These are phyloP conservation scores for Sphaeridia pumilis DNA, from an alignment of 2,888 invertebrate species.

Conservation along the genomic window DNA sequence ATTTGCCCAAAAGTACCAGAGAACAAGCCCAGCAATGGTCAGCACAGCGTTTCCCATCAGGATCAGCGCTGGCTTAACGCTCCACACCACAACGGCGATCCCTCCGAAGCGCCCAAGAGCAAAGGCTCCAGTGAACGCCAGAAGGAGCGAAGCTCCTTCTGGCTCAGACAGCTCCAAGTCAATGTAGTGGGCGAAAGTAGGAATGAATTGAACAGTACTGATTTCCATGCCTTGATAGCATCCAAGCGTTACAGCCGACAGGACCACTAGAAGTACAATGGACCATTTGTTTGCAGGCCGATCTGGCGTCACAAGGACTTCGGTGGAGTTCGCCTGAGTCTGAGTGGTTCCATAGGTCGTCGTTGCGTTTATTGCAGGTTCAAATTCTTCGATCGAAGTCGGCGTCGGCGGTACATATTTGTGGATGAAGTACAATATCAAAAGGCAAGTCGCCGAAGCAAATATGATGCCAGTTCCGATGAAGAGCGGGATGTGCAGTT, in stretches of 20 bases:
- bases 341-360: background rate
- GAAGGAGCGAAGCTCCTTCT: constrained; percentile 17
- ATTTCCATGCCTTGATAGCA: constrained; percentile 25
- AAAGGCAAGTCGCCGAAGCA: constrained; percentile 10
- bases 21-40: constrained; percentile 7
- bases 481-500: constrained; percentile 21
- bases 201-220: constrained; percentile 21
- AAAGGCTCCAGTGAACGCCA: constrained; percentile 21
- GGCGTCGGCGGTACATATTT: constrained; percentile 19
- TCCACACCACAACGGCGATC: constrained; percentile 14
- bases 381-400: background rate
- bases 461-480: constrained; percentile 17
- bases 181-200: constrained; percentile 25
- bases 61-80: constrained; percentile 16
- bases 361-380: background rate
- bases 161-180: constrained; percentile 19
- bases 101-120: constrained; percentile 17
- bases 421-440: constrained; percentile 18
- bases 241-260: constrained; percentile 18
- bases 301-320: background rate
- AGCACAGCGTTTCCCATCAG: constrained; percentile 16
- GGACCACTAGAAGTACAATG: constrained; percentile 8
- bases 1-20: constrained; percentile 13
- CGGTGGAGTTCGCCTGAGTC: background rate
- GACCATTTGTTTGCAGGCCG: background rate